These are phyloP conservation scores for Ceuthmochares aereus DNA, from an alignment of 2,113 vertebrate species.

Conservation along the genomic window DNA sequence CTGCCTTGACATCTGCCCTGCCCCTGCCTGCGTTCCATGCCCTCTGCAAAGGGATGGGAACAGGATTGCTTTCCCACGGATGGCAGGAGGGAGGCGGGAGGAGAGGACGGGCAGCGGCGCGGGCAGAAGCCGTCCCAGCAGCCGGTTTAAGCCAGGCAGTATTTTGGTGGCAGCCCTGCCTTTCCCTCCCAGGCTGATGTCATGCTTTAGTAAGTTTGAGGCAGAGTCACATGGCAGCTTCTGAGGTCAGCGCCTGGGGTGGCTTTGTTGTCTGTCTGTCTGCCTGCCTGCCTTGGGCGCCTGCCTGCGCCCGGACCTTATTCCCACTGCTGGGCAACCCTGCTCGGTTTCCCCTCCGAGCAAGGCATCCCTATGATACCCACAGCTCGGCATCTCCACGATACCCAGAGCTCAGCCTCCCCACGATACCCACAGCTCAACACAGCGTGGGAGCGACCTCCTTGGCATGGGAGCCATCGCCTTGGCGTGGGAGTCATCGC, in stretches of 20 bases:
- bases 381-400: fast-evolving
- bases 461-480: neutral
- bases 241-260: constrained; percentile 64
- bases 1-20: neutral
- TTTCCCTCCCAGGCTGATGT: constrained; percentile 76
- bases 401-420: neutral
- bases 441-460: fast-evolving
- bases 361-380: neutral
- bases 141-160: constrained; percentile 75
- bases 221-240: constrained; percentile 71
- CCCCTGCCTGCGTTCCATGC: neutral
- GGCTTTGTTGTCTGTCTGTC: constrained; percentile 51
- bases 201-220: constrained; percentile 77
- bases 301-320: neutral
- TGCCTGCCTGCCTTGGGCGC: neutral
- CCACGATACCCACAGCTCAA: neutral
- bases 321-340: neutral
- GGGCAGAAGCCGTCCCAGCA: neutral
- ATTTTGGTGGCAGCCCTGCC: constrained; percentile 60
- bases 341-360: neutral
- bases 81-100: neutral
- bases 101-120: fast-evolving
- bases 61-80: too few species aligned
- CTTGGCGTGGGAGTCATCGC: too few species aligned
- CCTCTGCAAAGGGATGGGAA: neutral